Evolutionary conservation across 2,888 invertebrate species (phyloP), one percentile per base, ranked within the genome.

Genomic region (Rotaria macrura): DNA sequence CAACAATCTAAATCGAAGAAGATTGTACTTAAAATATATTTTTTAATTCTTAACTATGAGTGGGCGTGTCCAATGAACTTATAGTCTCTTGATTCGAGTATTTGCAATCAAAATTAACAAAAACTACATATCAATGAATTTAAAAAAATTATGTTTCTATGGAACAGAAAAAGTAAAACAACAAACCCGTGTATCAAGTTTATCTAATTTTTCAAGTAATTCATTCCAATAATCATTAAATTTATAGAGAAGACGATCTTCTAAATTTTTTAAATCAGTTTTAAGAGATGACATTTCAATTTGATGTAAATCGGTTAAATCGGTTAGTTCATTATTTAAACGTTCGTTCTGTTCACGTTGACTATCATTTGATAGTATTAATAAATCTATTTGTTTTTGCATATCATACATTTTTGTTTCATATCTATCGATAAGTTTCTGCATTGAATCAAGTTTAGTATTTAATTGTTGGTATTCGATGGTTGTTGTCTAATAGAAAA

Each of bases 211-310:
- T 25, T 79, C 79, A 25, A 79, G 25, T n/a, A 79, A 25, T 79
- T 79, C 79, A 79, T 79, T 79, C 79, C 79, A 79, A 43, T 79
- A 79, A 43, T 79, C 79, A 79, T 79, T 79, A 79, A 79, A 79
- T n/a, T 79, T 79, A 79, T 79, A 79, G 9, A 43, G 3, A 12
- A 79, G n/a, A 23, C 43, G 40, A 12, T 79, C 79, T 43, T 79
- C 79, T 43, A 79, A 43, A 43, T 43, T 40, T 79, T 43, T 79
- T 25, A 43, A 79, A 79, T 79, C 79, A 7, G 79, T 79, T 79
- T 43, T 79, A 0, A 79, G 9, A 43, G 79, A 43, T 79, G 25
- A 43, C 40, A 79, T 79, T 43, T 79, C 79, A 14, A 79, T n/a
- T 79, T 79, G 79, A 79, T 79, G 79, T 79, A 79, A 79, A 79